These are phyloP conservation scores for Oryctes rhinoceros DNA, from an alignment of 1,140 invertebrate genomes.

Conservation along the genomic window DNA sequence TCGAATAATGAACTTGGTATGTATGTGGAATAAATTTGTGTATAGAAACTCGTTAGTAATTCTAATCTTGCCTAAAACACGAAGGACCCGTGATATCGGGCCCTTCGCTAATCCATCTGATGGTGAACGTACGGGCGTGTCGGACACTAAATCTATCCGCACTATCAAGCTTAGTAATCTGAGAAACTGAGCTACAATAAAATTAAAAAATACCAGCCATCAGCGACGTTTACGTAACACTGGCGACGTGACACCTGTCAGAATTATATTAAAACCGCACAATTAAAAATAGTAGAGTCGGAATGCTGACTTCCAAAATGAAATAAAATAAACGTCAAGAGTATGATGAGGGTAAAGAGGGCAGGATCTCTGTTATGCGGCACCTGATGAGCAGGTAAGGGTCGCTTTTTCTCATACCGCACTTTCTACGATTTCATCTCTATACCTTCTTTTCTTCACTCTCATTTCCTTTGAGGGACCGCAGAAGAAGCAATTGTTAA, in stretches of 20 bases:
- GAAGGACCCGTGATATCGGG: conserved; percentile 22
- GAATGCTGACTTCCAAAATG: conserved; percentile 45
- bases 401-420: conserved; percentile 38
- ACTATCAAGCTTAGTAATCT: conserved; percentile 45
- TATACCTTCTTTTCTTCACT: conserved; percentile 23
- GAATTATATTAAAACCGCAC: conserved; percentile 47
- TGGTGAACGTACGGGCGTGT: conserved; percentile 42
- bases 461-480: conserved; percentile 25
- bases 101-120: conserved; percentile 40
- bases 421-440: conserved; percentile 35
- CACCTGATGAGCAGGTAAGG: conserved; percentile 39
- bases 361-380: conserved; percentile 38
- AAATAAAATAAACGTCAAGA: conserved; percentile 46
- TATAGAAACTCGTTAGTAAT: conserved; percentile 36
- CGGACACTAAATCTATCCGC: conserved; percentile 45
- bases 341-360: conserved; percentile 43
- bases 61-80: conserved; percentile 37
- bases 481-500: conserved; percentile 39
- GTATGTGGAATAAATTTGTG: conserved; percentile 34
- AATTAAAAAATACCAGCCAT: conserved; percentile 46
- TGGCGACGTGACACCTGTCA: conserved; percentile 45
- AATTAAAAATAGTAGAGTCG: conserved; percentile 46
- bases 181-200: conserved; percentile 43
- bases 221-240: conserved; percentile 46
- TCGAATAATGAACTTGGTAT: conserved; percentile 33